Evolutionary conservation across 2,113 vertebrate species (phyloP).

Genomic region (Oceanodroma tethys): DNA sequence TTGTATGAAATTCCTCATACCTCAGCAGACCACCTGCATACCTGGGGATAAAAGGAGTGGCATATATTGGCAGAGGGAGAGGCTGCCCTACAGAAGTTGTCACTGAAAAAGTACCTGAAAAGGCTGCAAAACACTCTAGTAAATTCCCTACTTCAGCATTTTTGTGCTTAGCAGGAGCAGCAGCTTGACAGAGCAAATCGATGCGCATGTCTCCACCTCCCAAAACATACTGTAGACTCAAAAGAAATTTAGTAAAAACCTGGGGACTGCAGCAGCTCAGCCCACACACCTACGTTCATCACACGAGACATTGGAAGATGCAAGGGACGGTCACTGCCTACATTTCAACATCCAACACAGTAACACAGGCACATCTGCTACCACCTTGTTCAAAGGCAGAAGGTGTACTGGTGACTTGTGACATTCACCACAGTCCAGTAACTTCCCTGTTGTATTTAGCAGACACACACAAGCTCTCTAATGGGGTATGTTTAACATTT

Average conservation of each 20-base stretch:
- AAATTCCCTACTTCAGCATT: background rate
- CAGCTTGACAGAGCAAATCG: background rate
- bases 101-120: background rate
- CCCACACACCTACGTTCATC: fast-evolving
- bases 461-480: background rate
- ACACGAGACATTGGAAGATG: background rate
- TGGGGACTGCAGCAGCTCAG: background rate
- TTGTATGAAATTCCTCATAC: background rate
- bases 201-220: fast-evolving
- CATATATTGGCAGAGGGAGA: background rate
- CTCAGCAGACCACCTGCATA: fast-evolving
- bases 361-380: fast-evolving
- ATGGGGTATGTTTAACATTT: background rate
- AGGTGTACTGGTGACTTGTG: background rate
- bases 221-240: background rate
- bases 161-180: background rate
- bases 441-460: background rate
- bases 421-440: fast-evolving
- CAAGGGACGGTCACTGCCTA: fast-evolving
- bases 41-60: background rate
- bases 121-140: background rate
- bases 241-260: background rate
- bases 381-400: background rate
- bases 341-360: background rate
- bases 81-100: background rate